Conservation (phyloP, 2,113 vertebrate species). For the Solea senegalensis region DNA sequence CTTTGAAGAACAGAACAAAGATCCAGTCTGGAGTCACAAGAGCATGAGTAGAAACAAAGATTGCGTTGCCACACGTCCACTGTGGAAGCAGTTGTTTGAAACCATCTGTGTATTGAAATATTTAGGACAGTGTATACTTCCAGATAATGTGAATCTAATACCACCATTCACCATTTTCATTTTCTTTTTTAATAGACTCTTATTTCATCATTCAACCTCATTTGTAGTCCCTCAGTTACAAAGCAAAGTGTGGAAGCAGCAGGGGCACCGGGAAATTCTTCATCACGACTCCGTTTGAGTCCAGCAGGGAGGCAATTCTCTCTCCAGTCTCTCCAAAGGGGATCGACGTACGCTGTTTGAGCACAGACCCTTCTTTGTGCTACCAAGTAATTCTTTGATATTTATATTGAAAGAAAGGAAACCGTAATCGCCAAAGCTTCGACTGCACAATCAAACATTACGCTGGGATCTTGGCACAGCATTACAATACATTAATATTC, state of each 20-base stretch:
- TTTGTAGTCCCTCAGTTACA: no score
- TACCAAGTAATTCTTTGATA: slow-evolving; percentile 8
- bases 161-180: no score
- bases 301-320: background rate
- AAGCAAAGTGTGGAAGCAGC: no score
- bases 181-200: no score
- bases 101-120: no score
- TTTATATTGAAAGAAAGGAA: background rate
- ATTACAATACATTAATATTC: slow-evolving; percentile 51
- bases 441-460: slow-evolving; percentile 32
- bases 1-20: background rate
- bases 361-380: background rate
- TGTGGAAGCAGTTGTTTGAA: no score
- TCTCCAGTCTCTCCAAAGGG: background rate
- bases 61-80: no score
- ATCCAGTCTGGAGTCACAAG: background rate
- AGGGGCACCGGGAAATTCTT: background rate
- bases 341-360: background rate
- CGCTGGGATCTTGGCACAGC: background rate
- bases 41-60: background rate
- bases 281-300: background rate
- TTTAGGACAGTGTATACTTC: no score
- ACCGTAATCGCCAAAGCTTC: slow-evolving; percentile 13
- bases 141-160: no score
- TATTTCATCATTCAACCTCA: no score